Conservation (phyloP, 2,113 vertebrate genomes). For the Shinisaurus crocodilurus region DNA sequence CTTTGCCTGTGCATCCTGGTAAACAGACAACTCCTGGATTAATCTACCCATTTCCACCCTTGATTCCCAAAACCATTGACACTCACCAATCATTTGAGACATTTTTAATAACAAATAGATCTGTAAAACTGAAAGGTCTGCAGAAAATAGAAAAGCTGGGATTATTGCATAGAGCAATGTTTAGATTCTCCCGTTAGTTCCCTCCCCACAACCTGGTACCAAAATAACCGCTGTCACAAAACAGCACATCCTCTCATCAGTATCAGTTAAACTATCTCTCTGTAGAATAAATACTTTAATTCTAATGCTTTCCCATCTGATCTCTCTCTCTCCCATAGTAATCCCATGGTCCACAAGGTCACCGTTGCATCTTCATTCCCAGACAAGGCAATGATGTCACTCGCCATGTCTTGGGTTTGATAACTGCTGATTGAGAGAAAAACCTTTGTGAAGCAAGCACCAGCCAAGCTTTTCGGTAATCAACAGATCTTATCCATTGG, state of each 20-base stretch:
- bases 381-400: background rate
- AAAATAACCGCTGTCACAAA: constrained; percentile 71
- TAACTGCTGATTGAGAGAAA: background rate
- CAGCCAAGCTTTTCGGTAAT: background rate
- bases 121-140: background rate
- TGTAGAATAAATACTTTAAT: constrained; percentile 71
- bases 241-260: constrained; percentile 55
- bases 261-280: constrained; percentile 62
- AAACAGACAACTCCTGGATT: background rate
- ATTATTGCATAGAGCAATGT: constrained; percentile 67
- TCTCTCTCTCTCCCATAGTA: background rate
- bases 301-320: background rate
- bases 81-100: background rate
- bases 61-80: background rate
- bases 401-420: background rate
- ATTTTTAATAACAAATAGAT: constrained; percentile 69
- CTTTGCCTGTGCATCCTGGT: background rate
- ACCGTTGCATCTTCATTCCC: background rate
- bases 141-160: constrained; percentile 50
- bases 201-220: constrained; percentile 38
- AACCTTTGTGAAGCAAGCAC: background rate
- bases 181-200: constrained; percentile 13
- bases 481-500: background rate
- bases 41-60: background rate
- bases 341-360: background rate